phyloP scores from a whole-genome alignment of 2,888 invertebrate genomes.

The Dromius quadrimaculatus region DNA sequence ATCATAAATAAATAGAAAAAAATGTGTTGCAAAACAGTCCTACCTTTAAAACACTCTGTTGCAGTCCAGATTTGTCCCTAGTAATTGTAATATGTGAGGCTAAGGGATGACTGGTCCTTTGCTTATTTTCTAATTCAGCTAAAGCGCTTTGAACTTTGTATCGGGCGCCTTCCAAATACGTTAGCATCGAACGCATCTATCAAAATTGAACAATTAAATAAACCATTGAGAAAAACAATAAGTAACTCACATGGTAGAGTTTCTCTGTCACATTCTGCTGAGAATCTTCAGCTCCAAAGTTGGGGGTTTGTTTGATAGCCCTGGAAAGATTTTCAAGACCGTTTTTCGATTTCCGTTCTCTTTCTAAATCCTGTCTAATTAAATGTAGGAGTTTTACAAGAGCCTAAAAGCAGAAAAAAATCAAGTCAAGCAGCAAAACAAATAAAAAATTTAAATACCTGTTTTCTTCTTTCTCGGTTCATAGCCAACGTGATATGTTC shows the following conservation, averaged over 20 bases:
- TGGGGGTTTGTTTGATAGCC: constrained; percentile 87
- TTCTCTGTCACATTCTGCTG: constrained; percentile 93
- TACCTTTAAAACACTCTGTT: constrained; percentile 87
- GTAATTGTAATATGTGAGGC: constrained; percentile 88
- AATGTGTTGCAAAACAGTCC: constrained; percentile 26
- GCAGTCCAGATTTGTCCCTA: constrained; percentile 90
- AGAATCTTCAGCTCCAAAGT: constrained; percentile 88
- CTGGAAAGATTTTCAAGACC: constrained; percentile 90
- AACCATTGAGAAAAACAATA: constrained; percentile 11
- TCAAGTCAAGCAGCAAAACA: not conserved
- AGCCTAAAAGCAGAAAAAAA: constrained; percentile 72
- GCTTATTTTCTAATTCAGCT: constrained; percentile 84
- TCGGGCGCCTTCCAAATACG: constrained; percentile 90
- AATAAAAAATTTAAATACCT: constrained; percentile 67
- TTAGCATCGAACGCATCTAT: constrained; percentile 92
- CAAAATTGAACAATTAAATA: too few relatives aligned
- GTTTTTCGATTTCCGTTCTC: constrained; percentile 89
- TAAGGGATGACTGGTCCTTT: constrained; percentile 83
- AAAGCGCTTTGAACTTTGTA: constrained; percentile 88
- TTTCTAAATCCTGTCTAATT: constrained; percentile 88
- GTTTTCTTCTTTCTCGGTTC: constrained; percentile 90
- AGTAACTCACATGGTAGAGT: constrained; percentile 81
- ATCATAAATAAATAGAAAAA: not conserved
- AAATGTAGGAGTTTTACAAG: constrained; percentile 86
- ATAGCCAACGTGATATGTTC: constrained; percentile 94